These are phyloP conservation scores for Blastobasis adustella DNA, from an alignment of 2,888 invertebrate species.

Conservation along the genomic window DNA sequence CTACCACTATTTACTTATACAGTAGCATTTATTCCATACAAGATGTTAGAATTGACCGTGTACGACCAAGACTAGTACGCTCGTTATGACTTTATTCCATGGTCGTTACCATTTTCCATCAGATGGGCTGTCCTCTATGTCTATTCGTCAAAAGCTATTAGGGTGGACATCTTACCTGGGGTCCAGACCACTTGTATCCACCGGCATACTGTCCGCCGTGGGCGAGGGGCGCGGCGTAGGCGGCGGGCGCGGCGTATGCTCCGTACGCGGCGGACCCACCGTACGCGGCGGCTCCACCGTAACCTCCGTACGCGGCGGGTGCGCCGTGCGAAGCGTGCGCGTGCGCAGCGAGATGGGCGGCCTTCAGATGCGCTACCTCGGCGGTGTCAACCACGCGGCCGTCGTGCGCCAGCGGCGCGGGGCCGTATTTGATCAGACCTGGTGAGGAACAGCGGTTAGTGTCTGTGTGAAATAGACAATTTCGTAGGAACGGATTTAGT, in stretches of 20 bases:
- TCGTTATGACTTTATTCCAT: no score
- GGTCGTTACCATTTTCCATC: no score
- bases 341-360: slow-evolving; percentile 69
- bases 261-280: slow-evolving; percentile 18
- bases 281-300: slow-evolving; percentile 22
- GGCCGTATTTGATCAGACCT: slow-evolving; percentile 69
- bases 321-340: slow-evolving; percentile 38
- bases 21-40: no score
- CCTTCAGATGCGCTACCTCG: slow-evolving; percentile 74
- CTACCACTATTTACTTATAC: no score
- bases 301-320: slow-evolving; percentile 30
- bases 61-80: no score
- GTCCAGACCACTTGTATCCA: slow-evolving; percentile 66
- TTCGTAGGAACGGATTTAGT: no score
- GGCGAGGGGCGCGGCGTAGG: slow-evolving; percentile 17
- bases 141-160: background rate
- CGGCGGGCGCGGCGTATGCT: slow-evolving; percentile 12
- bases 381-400: slow-evolving; percentile 70
- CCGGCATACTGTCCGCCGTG: slow-evolving; percentile 43
- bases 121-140: no score
- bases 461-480: no score
- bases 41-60: no score
- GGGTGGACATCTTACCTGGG: slow-evolving; percentile 29
- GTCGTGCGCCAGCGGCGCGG: slow-evolving; percentile 67
- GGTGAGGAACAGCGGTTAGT: slow-evolving; percentile 3